Base-by-base conservation (phyloP, 2,797 vertebrate species). In the Arnoldichthys spilopterus region DNA sequence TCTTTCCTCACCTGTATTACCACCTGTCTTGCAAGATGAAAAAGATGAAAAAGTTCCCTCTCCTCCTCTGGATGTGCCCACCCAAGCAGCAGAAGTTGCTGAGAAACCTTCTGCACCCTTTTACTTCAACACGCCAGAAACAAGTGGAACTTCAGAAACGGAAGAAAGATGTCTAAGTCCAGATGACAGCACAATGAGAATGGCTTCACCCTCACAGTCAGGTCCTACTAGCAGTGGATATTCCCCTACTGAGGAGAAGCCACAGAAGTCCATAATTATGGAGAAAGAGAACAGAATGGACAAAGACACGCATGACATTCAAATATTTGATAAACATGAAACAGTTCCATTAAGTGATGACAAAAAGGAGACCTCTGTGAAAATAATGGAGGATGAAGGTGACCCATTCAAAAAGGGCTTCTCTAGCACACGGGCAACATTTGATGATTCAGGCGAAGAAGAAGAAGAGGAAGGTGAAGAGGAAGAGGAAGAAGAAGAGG, bases 141-240 rank as follows among this genome's bases (percentile, higher is more conserved):
- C 83, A 76, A 92, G 95, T 56, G 89, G 92, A 43, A 86, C 87
- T 81, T 95, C 91, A 67, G 96, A 98, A 66, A 90, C 89, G 1
- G 97, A 98, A 63, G 98, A 98, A 24, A 93, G 96, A 76, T 98
- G 97, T 87, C 72, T 90, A 61, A 99, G 98, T 85, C 97, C 97
- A 2, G 98, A 99, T 1, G 97, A 99, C 66, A 98, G 96, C 87
- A 99, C 97, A 0, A 93, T 98, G 85, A 99, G 95, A 90, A 95
- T 99, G 92, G 95, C 96, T 12, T 98, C 97, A 62, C 97, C 96
- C 37, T 96, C 95, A 16, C 95, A 94, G 6, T 99, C 97, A 24
- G 95, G 96, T 45, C 96, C 95, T 20, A 97, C 96, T 3, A 99
- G 97, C 87, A 95, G 96, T 62, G 94, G 96, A 40, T 96, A 98